phyloP scores from a whole-genome alignment of 2,797 vertebrate genomes.

The Liasis olivaceus region DNA sequence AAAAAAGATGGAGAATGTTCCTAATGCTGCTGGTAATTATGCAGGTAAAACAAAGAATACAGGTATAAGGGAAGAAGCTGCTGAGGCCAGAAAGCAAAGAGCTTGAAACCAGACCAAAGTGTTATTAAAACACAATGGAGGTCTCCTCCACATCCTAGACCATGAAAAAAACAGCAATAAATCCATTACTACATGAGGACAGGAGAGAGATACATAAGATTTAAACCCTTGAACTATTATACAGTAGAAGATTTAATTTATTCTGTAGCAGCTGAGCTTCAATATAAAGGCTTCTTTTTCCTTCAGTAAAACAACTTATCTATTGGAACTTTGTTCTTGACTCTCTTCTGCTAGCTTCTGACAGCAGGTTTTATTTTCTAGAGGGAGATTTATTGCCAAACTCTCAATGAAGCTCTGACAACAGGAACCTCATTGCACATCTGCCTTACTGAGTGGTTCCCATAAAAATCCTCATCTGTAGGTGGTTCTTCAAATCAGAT shows the following conservation, averaged over 20 bases:
- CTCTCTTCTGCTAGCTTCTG: neutral
- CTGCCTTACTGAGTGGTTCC: neutral
- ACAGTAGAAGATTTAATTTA: neutral
- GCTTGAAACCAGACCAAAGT: neutral
- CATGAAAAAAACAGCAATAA: neutral
- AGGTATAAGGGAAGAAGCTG: neutral
- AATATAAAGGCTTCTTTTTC: neutral
- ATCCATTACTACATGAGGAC: neutral
- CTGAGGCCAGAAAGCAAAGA: neutral
- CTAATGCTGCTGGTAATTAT: neutral
- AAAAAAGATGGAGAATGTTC: neutral
- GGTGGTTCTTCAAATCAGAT: neutral
- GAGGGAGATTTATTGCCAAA: neutral
- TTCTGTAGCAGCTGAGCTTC: neutral
- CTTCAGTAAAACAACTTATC: neutral
- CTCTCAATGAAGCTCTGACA: neutral
- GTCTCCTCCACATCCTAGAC: neutral
- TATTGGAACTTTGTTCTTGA: neutral
- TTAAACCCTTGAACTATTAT: neutral
- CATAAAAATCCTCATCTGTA: neutral
- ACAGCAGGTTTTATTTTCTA: neutral
- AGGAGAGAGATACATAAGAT: neutral
- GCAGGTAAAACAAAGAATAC: neutral
- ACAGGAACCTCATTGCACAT: neutral
- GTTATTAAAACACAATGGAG: neutral